Evolutionary conservation across 2,888 invertebrate genomes (phyloP), one percentile per base, ranked within the genome.

Genomic region (Sisyra terminalis): DNA sequence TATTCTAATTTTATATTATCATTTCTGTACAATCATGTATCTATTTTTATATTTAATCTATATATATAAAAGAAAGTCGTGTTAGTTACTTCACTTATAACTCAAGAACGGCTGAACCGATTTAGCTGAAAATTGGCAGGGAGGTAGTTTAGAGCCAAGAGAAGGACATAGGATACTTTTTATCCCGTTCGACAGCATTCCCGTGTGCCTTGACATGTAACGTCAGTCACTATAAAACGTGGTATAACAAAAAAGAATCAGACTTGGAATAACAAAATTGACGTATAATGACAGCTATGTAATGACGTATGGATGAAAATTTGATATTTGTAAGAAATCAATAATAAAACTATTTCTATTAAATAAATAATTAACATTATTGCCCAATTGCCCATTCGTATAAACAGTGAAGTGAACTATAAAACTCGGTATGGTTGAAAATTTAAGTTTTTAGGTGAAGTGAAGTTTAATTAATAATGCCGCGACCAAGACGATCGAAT

Each of bases 401-500:
- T n/a, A n/a, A 30, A 30, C 10, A 30, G 30, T 30, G 30, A 30
- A 30, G 30, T 30, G 30, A 4, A 30, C 30, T 30, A 30, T 30
- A 30, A 2, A 30, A 30, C 30, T 30, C 30, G 30, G 30, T 30
- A 30, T 30, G 30, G 30, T 30, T 30, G 30, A 30, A 30, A 30
- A 30, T 30, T 30, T 30, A 2, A 30, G 30, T 30, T 30, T 30
- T 30, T 30, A 30, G 30, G 30, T 30, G 30, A 30, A 30, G 30
- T 30, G 30, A 18, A 38, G 38, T 38, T 14, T 38, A 16, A 38
- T 38, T 39, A 29, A 42, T 15, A 48, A 46, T 43, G 40, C 46
- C 45, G 45, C 45, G 45, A 41, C 38, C 34, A n/a, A 34, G 34
- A 34, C 9, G 34, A 34, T 34, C 46, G 29, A 50, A 53, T 53